These are phyloP conservation scores for Ectobius pallidus DNA, from an alignment of 2,888 invertebrate species.

Conservation along the genomic window DNA sequence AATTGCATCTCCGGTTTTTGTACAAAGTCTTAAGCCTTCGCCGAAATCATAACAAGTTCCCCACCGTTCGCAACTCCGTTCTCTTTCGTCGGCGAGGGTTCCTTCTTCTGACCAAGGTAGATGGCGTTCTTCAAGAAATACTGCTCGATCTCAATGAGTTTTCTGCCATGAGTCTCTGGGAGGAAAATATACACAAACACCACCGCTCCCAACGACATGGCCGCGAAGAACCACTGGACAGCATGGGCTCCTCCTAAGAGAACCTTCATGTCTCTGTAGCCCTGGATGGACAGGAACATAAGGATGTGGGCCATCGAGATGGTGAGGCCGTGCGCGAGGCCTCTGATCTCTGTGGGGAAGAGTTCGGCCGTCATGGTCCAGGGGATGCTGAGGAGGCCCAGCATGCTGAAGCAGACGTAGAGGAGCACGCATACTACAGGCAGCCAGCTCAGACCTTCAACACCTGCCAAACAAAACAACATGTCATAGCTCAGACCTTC, in stretches of 20 bases:
- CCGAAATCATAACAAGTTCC: constrained; percentile 9
- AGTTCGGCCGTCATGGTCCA: constrained; percentile 72
- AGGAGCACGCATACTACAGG: constrained; percentile 60
- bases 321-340: constrained; percentile 63
- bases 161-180: constrained; percentile 59
- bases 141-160: constrained; percentile 57
- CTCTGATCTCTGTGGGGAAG: constrained; percentile 65
- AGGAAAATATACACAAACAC: constrained; percentile 57
- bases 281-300: constrained; percentile 64
- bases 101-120: constrained; percentile 26
- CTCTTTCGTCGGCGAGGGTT: neutral
- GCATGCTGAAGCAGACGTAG: constrained; percentile 65
- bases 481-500: no score
- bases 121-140: constrained; percentile 51
- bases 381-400: constrained; percentile 65
- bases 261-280: constrained; percentile 52
- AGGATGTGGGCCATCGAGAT: constrained; percentile 63
- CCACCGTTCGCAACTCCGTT: neutral
- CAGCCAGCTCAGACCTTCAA: constrained; percentile 48
- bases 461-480: constrained; percentile 24
- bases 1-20: no score
- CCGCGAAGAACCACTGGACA: constrained; percentile 43
- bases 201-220: constrained; percentile 45
- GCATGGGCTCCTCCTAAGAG: constrained; percentile 50
- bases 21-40: constrained; percentile 4